Evolutionary conservation across 2,113 vertebrate genomes (phyloP), one percentile per base, ranked within the genome.

Genomic region (Alethe diademata): DNA sequence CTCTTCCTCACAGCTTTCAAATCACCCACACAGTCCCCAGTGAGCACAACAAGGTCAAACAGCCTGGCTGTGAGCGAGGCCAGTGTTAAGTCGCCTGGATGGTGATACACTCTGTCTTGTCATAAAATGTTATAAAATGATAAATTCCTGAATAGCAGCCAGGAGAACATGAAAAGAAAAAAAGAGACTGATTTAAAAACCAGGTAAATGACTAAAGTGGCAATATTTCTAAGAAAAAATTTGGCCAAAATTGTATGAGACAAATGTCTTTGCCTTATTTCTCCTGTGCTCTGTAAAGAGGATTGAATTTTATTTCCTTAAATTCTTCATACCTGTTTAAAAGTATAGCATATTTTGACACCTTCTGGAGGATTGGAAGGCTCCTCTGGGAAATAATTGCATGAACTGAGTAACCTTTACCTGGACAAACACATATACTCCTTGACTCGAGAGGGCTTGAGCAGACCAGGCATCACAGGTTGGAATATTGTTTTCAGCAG

Each of bases 121-220:
- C 64, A 87, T 84, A 95, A 94, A 92, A 20, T 40, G 45, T 64
- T 92, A 71, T 47, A 73, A 94, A 91, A 75, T 56, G 18, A 61
- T 69, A 78, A 76, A 60, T 94, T 92, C 60, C 78, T 90, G 79
- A 94, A 65, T n/a, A 43, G 22, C 90, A 92, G 64, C 78, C 64
- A 97, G 31, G 61, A 85, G 12, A 69, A 51, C 29, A 66, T 45
- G 26, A 75, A 95, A 95, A 82, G 29, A 73, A 86, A 64, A 48
- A 36, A 71, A 47, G 3, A 26, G 8, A 5, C 19, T 81, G 20
- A 91, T 82, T 95, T 83, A 26, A 87, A 80, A 94, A 76, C 1
- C 76, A 92, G 74, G 43, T 69, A 65, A 69, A 58, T 72, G 1
- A 29, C 25, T 66, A 25, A 4, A 90, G 8, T 24, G 12, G 17